These are phyloP conservation scores for Embiotoca jacksoni DNA, from an alignment of 2,113 vertebrate genomes.

Conservation along the genomic window DNA sequence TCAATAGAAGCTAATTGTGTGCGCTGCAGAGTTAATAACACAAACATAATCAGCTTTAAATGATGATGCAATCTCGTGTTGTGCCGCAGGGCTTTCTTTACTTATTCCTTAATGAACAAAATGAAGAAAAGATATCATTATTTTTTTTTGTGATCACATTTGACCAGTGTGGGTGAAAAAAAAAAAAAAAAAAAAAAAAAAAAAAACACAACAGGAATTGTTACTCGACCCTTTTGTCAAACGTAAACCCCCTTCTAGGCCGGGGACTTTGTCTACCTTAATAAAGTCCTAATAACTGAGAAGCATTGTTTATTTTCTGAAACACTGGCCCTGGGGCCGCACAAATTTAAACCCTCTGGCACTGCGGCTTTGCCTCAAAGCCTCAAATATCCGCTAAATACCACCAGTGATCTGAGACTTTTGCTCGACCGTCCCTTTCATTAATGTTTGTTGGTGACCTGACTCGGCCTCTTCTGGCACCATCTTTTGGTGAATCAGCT, in stretches of 20 bases:
- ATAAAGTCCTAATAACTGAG: constrained; percentile 79
- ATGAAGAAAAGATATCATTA: background rate
- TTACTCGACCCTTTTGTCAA: constrained; percentile 34
- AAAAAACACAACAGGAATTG: constrained; percentile 15
- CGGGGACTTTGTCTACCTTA: constrained; percentile 63
- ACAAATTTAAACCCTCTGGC: constrained; percentile 76
- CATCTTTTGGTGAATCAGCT: constrained; percentile 7
- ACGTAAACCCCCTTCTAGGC: constrained; percentile 46
- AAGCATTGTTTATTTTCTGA: constrained; percentile 82
- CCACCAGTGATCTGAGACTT: constrained; percentile 63
- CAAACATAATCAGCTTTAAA: constrained; percentile 46
- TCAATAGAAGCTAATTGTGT: constrained; percentile 69
- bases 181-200: constrained; percentile 10
- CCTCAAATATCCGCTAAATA: constrained; percentile 69
- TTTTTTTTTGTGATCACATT: constrained; percentile 7
- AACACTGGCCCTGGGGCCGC: constrained; percentile 74
- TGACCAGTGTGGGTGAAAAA: background rate
- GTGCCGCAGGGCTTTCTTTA: background rate
- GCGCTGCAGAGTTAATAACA: constrained; percentile 59
- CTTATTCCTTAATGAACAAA: constrained; percentile 11
- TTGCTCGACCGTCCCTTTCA: constrained; percentile 40
- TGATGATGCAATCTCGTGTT: constrained; percentile 34
- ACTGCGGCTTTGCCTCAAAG: constrained; percentile 71
- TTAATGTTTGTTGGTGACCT: constrained; percentile 46
- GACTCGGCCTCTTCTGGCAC: constrained; percentile 29